Percentiles rank a stretch among this genome's conserved stretches.
phyloP scores from a whole-genome alignment of 1,140 invertebrate genomes.

The Wiebesia pumilae region DNA sequence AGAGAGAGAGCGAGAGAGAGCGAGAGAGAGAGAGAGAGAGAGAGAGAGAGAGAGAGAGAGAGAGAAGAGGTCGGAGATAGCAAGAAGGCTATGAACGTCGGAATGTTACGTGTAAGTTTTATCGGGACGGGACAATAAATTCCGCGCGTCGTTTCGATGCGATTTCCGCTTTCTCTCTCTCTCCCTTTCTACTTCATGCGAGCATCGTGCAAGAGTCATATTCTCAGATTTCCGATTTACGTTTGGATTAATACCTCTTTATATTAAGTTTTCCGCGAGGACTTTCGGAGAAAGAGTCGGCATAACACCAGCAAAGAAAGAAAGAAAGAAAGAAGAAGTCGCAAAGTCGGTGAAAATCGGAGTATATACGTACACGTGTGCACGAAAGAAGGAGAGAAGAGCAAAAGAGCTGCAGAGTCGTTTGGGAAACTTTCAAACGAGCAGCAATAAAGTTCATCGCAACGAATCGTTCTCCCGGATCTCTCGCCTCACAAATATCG shows the following conservation, averaged over 20 bases:
- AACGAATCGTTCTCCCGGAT: constrained; percentile 41
- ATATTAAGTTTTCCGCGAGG: constrained; percentile 43
- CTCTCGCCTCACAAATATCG: constrained; percentile 47
- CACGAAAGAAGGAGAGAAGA: neutral
- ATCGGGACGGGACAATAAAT: constrained; percentile 34
- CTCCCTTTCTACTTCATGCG: neutral
- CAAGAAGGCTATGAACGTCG: constrained; percentile 1
- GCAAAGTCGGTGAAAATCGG: neutral
- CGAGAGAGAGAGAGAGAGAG: too few relatives aligned
- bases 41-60: too few relatives aligned
- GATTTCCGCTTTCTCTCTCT: constrained; percentile 8
- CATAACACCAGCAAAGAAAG: neutral
- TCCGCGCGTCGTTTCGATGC: neutral
- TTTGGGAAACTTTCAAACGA: constrained; percentile 49
- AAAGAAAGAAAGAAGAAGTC: neutral
- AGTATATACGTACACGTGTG: neutral
- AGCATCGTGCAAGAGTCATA: neutral
- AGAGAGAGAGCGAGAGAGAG: neutral
- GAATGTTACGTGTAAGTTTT: constrained; percentile 27
- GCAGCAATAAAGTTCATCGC: constrained; percentile 50
- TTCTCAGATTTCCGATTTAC: constrained; percentile 34
- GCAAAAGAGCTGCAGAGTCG: constrained; percentile 22
- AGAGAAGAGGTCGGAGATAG: neutral
- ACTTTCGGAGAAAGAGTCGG: constrained; percentile 10
- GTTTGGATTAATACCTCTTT: constrained; percentile 50